Evolutionary conservation across 2,113 vertebrate species (phyloP), one percentile per base, ranked within the genome.

Genomic region (Cryptomyrus ogoouensis): DNA sequence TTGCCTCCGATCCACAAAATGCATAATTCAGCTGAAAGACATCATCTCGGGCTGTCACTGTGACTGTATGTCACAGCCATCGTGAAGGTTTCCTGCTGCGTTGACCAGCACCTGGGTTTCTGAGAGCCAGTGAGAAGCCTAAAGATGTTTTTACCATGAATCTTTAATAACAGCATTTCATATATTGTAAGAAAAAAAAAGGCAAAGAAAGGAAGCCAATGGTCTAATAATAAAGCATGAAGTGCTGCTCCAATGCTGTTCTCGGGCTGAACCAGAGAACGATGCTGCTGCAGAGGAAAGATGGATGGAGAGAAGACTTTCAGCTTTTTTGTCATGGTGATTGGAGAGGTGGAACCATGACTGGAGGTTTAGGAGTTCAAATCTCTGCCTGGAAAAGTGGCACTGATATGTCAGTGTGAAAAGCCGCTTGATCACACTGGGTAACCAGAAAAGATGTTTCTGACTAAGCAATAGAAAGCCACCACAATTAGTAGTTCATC

Each of bases 21-120:
- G 24, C 56, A 62, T 66, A 66, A 88, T 66, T 88, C 87, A 88
- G 35, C 39, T 62, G 87, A 66, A 27, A 88, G 53, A 17, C 21
- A 46, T 42, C 1, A 62, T 44, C 53, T 66, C 5, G 17, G 35
- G 62, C 56, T 49, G 24, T 47, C 21, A 39, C 31, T 3, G 12
- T 62, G 9, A 8, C 56, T 19, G 0, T 21, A 66, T 15, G 52
- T 88, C 15, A 47, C 21, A 53, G 21, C 6, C 31, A 62, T 42
- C 12, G 3, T 24, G 35, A 88, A 6, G 87, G 35, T 46, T 21
- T 13, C 53, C 53, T 62, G 53, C 39, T 39, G 35, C 1, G 53
- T 62, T n/a, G 47, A 31, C n/a, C 49, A 31, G 47, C 9, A 5
- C n/a, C 47, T 87, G 49, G 27, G 21, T 80, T 80, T 21, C 83